Base-by-base conservation (phyloP, 2,113 vertebrate species). In the Nansenia antarctica region DNA sequence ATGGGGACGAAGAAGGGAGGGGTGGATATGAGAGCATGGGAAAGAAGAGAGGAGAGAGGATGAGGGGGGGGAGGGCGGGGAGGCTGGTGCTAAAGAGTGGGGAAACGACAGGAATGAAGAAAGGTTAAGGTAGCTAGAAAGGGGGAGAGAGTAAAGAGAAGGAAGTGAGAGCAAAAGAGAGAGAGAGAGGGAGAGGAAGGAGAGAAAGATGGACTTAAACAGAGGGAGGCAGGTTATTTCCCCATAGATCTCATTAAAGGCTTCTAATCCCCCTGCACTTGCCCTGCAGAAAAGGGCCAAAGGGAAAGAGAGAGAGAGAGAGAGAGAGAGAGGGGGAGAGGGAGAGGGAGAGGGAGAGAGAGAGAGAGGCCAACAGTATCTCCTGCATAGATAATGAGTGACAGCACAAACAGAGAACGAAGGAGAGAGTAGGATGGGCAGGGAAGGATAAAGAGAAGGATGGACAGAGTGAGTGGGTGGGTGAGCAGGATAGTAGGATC, bases 161-260 rank as follows among this genome's bases (percentile, higher is more conserved):
- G 62, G 9, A 26, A 72, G 29, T 1, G 1, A 29, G 32, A 39
- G 15, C 27, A 24, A 29, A 0, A 37, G 24, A 63, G 15, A 30
- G 47, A 18, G 20, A 32, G 24, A 34, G 29, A 62, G 24, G 20
- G 42, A 35, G 47, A 39, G 60, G 53, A 47, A 32, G 49, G 31
- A 55, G 27, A 53, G 63, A 22, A 15, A 69, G 55, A 62, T 63
- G 42, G 69, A 64, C 35, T 52, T 70, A 61, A 71, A 85, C 63
- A 24, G 14, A 35, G 42, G 60, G 67, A 7, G 42, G 64, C 65
- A 60, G 67, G 64, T 72, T 83, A 83, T 86, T 85, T 91, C 89
- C 87, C 88, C 47, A 62, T 24, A 85, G 89, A 82, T 73, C 87
- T 92, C 81, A 89, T 92, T 90, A 91, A 87, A 83, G 70, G 59